phyloP scores from a whole-genome alignment of 2,888 invertebrate species.

The Laothoe populi region DNA sequence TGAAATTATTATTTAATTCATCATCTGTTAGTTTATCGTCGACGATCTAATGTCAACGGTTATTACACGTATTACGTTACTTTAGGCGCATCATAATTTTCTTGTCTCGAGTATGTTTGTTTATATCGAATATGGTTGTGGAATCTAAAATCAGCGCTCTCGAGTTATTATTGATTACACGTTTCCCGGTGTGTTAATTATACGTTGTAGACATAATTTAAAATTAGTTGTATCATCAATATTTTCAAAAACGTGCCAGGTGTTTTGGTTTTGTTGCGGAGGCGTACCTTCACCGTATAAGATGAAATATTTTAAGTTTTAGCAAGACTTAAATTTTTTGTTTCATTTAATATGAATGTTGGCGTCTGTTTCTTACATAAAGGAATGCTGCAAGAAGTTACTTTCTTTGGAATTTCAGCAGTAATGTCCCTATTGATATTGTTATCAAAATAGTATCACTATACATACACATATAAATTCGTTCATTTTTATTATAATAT shows the following conservation, averaged over 20 bases:
- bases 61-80: constrained; percentile 80
- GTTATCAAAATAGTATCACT: not conserved
- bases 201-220: constrained; percentile 72
- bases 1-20: constrained; percentile 80
- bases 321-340: not conserved
- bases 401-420: not conserved
- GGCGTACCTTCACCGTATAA: constrained; percentile 4
- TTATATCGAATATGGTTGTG: constrained; percentile 69
- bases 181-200: constrained; percentile 74
- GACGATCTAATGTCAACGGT: constrained; percentile 73
- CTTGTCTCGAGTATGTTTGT: constrained; percentile 69
- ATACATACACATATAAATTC: not conserved
- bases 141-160: constrained; percentile 62
- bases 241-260: constrained; percentile 42
- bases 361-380: constrained; percentile 6
- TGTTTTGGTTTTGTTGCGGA: constrained; percentile 24
- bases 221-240: constrained; percentile 54
- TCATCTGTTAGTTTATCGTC: constrained; percentile 76
- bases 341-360: not conserved
- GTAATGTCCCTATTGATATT: not conserved
- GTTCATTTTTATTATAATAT: not conserved
- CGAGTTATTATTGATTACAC: constrained; percentile 77
- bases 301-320: not conserved
- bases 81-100: constrained; percentile 72
- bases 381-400: not conserved